Evolutionary conservation across 2,797 vertebrate genomes (phyloP).

Genomic region (Poeciliopsis presidionis): DNA sequence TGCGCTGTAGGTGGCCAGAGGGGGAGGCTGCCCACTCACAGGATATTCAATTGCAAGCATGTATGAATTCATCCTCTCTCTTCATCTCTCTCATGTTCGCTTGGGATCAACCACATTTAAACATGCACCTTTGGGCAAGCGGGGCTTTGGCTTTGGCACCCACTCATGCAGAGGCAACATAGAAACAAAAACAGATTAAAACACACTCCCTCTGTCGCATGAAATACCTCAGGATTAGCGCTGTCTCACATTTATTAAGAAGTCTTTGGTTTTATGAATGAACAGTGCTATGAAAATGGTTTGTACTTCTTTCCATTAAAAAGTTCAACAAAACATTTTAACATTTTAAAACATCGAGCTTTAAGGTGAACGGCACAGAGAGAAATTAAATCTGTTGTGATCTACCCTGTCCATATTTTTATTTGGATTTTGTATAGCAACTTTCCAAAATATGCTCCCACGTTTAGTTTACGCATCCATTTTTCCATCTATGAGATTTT

Average conservation of each 20-base stretch:
- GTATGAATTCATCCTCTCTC: slow-evolving; percentile 58
- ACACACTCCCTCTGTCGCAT: slow-evolving; percentile 24
- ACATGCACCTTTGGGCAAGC: slow-evolving; percentile 59
- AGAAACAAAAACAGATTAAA: slow-evolving; percentile 33
- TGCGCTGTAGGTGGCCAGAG: slow-evolving; percentile 64
- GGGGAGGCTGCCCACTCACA: slow-evolving; percentile 75
- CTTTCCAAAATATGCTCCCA: neutral
- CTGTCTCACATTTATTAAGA: neutral
- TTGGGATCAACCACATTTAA: slow-evolving; percentile 57
- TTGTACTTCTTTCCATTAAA: slow-evolving; percentile 6
- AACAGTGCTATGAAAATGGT: slow-evolving; percentile 16
- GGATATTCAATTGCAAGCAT: slow-evolving; percentile 69
- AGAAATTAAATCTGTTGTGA: neutral
- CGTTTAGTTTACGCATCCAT: neutral
- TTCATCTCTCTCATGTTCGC: slow-evolving; percentile 50
- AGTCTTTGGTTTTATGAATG: slow-evolving; percentile 62
- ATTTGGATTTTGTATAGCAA: neutral
- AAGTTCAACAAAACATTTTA: neutral
- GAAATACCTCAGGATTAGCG: slow-evolving; percentile 34
- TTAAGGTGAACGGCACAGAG: neutral
- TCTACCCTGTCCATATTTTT: neutral
- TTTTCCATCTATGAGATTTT: neutral
- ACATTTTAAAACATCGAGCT: neutral
- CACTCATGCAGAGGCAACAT: slow-evolving; percentile 45
- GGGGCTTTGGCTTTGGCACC: slow-evolving; percentile 40